A percentile compares a stretch with the other conserved stretches of the same genome.
Evolutionary conservation across 2,797 vertebrate genomes (phyloP).

Genomic region (Enteromius treurensis): DNA sequence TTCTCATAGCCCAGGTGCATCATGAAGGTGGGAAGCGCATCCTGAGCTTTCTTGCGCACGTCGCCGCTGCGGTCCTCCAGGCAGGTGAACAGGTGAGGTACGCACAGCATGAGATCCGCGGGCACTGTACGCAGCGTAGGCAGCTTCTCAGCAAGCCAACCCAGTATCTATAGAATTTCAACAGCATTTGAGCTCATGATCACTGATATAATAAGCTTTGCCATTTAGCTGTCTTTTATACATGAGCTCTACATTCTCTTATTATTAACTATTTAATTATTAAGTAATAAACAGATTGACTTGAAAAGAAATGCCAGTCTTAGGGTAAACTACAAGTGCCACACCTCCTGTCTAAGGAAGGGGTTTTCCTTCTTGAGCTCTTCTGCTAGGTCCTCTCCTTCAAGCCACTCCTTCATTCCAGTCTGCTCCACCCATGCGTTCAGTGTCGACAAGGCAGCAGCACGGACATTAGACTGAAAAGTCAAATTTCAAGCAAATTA

Average conservation of each 20-base stretch:
- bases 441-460: conserved; percentile 88
- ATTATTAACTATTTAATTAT: not conserved
- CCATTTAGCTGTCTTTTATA: not conserved
- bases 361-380: conserved; percentile 97
- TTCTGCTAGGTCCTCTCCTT: conserved; percentile 94
- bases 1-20: conserved; percentile 97
- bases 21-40: conserved; percentile 94
- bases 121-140: conserved; percentile 85
- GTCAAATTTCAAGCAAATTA: conserved; percentile 27
- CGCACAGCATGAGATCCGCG: conserved; percentile 85
- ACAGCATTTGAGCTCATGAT: not conserved
- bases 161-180: conserved; percentile 79
- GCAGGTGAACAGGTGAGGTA: conserved; percentile 89
- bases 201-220: not conserved
- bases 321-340: not conserved
- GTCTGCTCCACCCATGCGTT: conserved; percentile 96
- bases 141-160: conserved; percentile 94
- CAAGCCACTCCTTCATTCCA: conserved; percentile 98
- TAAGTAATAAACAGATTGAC: not conserved
- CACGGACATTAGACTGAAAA: conserved; percentile 85
- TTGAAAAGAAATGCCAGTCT: not conserved
- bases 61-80: conserved; percentile 96
- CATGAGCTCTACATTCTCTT: not conserved
- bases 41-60: conserved; percentile 96
- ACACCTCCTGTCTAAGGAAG: conserved; percentile 93